These are phyloP conservation scores for Apis florea DNA, from an alignment of 1,140 invertebrate species.

Conservation along the genomic window DNA sequence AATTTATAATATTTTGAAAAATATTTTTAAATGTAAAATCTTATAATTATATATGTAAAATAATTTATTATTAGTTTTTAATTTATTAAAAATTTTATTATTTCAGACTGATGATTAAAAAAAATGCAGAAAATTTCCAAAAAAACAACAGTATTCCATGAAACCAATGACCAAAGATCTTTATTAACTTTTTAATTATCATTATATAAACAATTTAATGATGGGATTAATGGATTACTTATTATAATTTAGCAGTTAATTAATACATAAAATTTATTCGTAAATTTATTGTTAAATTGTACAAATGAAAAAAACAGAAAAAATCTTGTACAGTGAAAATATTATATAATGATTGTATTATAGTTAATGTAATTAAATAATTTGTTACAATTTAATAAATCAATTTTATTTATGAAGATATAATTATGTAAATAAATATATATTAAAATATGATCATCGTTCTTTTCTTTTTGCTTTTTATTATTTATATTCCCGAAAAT, in stretches of 20 bases:
- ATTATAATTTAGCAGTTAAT: neutral
- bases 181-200: slow-evolving; percentile 41
- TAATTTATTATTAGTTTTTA: neutral
- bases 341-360: slow-evolving; percentile 44
- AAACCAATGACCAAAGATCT: slow-evolving; percentile 48
- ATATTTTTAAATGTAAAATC: too few relatives aligned
- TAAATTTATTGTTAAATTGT: neutral
- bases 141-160: slow-evolving; percentile 51
- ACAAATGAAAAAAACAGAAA: slow-evolving; percentile 7
- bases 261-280: neutral
- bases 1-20: neutral
- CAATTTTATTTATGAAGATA: slow-evolving; percentile 40
- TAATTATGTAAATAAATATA: slow-evolving; percentile 33
- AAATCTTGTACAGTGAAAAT: slow-evolving; percentile 17
- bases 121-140: slow-evolving; percentile 28
- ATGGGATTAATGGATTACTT: slow-evolving; percentile 23
- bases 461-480: neutral
- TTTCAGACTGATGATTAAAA: slow-evolving; percentile 39
- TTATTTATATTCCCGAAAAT: neutral
- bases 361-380: slow-evolving; percentile 32
- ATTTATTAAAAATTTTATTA: neutral
- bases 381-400: slow-evolving; percentile 29
- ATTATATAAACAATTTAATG: slow-evolving; percentile 20
- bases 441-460: neutral
- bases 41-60: too few relatives aligned